phyloP scores from a whole-genome alignment of 1,140 invertebrate genomes.

The Pseudomyrmex gracilis region DNA sequence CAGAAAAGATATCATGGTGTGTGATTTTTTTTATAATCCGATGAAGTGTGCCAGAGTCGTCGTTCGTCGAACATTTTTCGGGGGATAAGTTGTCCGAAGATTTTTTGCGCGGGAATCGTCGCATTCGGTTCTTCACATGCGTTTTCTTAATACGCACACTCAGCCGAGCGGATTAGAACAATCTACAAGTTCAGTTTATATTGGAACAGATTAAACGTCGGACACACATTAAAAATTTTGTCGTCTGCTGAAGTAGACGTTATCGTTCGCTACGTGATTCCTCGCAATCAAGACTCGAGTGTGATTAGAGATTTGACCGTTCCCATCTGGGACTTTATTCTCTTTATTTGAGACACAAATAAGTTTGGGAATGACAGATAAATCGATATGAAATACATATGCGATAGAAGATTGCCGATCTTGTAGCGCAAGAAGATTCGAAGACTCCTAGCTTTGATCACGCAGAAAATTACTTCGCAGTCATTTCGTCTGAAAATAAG shows the following conservation, averaged over 20 bases:
- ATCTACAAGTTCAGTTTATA: neutral
- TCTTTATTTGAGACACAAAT: neutral
- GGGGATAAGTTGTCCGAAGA: neutral
- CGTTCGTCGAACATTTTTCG: neutral
- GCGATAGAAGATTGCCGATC: neutral
- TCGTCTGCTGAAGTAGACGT: neutral
- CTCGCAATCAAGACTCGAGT: neutral
- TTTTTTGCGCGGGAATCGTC: conserved; percentile 36
- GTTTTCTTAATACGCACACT: conserved; percentile 28
- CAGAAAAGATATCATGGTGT: neutral
- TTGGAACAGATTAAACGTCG: neutral
- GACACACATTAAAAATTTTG: neutral
- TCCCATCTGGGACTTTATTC: neutral
- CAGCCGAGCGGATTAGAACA: conserved; percentile 21
- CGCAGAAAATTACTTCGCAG: conserved; percentile 3
- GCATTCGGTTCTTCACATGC: conserved; percentile 29
- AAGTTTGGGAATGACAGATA: neutral
- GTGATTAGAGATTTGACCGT: neutral
- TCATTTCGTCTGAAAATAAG: conserved; percentile 20
- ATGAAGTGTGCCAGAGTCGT: neutral
- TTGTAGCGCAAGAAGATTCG: neutral
- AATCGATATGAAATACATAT: neutral
- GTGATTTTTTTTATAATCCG: neutral
- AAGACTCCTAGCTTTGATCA: neutral
- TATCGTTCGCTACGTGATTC: conserved; percentile 1